phyloP scores from a whole-genome alignment of 2,888 invertebrate genomes.

The Dryobotodes eremita region DNA sequence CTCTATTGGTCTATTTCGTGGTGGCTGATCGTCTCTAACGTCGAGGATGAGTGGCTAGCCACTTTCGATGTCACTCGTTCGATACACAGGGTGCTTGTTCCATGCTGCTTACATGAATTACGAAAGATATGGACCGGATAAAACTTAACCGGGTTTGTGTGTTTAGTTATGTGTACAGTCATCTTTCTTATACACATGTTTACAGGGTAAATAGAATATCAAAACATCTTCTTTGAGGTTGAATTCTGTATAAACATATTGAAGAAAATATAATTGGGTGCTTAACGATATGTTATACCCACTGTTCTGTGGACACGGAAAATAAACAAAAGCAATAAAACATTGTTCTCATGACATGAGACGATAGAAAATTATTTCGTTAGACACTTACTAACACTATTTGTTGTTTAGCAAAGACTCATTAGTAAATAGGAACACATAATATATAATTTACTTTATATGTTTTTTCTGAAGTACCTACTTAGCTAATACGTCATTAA shows the following conservation, averaged over 20 bases:
- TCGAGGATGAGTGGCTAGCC: constrained; percentile 60
- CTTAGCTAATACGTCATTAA: background rate
- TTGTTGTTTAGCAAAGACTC: background rate
- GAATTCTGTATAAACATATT: background rate
- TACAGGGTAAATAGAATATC: constrained; percentile 10
- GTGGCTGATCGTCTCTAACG: constrained; percentile 55
- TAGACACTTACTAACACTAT: background rate
- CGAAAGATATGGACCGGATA: constrained; percentile 33
- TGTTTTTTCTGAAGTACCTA: background rate
- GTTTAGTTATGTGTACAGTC: constrained; percentile 29
- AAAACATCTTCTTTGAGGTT: constrained; percentile 16
- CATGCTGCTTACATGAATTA: constrained; percentile 33
- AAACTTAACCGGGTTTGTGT: constrained; percentile 21
- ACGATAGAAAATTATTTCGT: background rate
- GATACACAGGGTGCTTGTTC: constrained; percentile 37
- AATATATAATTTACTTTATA: no score
- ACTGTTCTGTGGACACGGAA: background rate
- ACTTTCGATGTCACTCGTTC: constrained; percentile 49
- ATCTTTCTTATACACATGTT: constrained; percentile 20
- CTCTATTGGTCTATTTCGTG: constrained; percentile 67
- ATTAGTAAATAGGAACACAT: background rate
- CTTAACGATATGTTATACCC: background rate
- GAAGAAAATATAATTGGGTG: background rate
- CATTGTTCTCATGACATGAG: background rate
- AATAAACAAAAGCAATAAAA: background rate